Conservation (phyloP, 2,797 vertebrate species). For the Aeoliscus strigatus region DNA sequence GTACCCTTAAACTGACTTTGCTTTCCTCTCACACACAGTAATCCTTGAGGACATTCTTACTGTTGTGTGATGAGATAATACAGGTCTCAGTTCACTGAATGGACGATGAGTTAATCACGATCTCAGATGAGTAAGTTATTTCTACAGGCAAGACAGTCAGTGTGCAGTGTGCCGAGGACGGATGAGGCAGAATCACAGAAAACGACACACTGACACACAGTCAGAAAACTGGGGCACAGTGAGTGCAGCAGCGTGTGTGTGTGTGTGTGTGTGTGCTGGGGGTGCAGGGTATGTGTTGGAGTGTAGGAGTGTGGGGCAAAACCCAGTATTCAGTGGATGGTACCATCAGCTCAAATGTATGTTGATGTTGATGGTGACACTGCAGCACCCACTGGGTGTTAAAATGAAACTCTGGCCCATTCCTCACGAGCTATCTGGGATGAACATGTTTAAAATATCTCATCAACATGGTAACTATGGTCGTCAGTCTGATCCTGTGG, state of each 20-base stretch:
- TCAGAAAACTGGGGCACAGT: constrained; percentile 58
- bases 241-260: constrained; percentile 33
- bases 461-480: constrained; percentile 41
- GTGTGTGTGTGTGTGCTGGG: constrained; percentile 21
- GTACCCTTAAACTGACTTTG: constrained; percentile 13
- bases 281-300: too few species aligned
- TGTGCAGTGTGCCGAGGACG: constrained; percentile 32
- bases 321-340: too few species aligned
- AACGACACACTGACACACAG: constrained; percentile 26
- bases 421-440: too few species aligned
- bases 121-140: constrained; percentile 7
- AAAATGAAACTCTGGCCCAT: too few species aligned
- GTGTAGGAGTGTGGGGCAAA: too few species aligned
- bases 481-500: constrained; percentile 38
- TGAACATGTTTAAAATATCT: constrained; percentile 38
- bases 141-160: constrained; percentile 21
- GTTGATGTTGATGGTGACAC: too few species aligned
- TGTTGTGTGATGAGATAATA: constrained; percentile 13
- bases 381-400: too few species aligned
- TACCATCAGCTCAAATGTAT: too few species aligned
- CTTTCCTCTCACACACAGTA: constrained; percentile 3
- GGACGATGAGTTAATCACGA: constrained; percentile 45
- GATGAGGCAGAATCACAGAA: constrained; percentile 27
- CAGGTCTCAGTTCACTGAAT: constrained; percentile 16
- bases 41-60: constrained; percentile 6